Evolutionary conservation across 2,797 vertebrate species (phyloP).

Genomic region (Urosaurus nigricauda): DNA sequence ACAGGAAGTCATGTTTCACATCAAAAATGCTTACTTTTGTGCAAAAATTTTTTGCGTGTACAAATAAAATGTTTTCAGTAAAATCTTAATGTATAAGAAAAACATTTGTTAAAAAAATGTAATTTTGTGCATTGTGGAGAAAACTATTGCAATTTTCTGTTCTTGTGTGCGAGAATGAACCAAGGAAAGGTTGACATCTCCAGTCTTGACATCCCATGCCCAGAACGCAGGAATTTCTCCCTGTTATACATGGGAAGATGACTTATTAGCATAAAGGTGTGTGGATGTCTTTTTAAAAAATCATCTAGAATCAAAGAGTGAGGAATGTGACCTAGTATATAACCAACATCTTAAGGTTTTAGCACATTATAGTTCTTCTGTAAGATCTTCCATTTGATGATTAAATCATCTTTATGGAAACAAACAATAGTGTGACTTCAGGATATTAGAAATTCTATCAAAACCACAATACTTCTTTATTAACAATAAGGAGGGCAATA

Average conservation of each 20-base stretch:
- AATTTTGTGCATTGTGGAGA: no score
- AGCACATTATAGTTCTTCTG: background rate
- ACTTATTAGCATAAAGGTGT: background rate
- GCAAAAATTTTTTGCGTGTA: no score
- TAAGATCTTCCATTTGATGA: slow-evolving; percentile 4
- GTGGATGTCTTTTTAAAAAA: background rate
- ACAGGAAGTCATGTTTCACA: no score
- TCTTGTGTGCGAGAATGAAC: no score
- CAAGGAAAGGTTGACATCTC: no score
- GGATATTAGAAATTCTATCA: background rate
- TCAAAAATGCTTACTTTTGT: no score
- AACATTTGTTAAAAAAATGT: no score
- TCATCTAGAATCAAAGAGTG: background rate
- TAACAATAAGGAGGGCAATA: background rate
- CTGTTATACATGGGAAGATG: background rate
- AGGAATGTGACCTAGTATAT: background rate
- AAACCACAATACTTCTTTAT: background rate
- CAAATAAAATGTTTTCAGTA: no score
- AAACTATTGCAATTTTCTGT: no score
- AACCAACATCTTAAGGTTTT: background rate
- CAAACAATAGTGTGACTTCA: background rate
- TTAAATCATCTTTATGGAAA: background rate
- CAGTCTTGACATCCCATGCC: background rate
- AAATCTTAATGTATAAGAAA: no score
- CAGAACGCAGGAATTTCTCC: background rate